Base-by-base conservation (phyloP, 2,888 invertebrate species). In the Phorcus lineatus region DNA sequence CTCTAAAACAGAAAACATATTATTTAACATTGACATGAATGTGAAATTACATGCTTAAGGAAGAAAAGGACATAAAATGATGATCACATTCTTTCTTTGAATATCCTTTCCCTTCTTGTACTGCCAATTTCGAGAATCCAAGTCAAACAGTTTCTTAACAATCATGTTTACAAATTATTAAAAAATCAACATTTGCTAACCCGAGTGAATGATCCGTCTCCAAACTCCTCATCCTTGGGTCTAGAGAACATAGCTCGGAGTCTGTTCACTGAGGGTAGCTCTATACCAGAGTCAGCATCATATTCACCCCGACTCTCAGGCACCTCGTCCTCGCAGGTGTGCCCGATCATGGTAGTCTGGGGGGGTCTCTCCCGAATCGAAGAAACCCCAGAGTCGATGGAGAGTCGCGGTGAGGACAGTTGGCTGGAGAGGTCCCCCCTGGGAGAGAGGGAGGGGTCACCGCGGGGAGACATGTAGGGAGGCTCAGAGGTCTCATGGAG, bases 241-340 rank as follows among this genome's bases (percentile, higher is more conserved):
- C 84, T 81, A 4, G 79, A 79, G 83, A 91, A 91, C 88, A 90
- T 87, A 9, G 90, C 89, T 55, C 87, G 86, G 19, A 91, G 84
- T 40, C 89, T 82, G 80, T 89, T 89, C 66, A 91, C 91, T n/a
- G 91, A 91, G 2, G 91, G 91, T 53, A 91, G 83, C 70, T 90
- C 89, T 17, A 87, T 67, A 0, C 86, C 86, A 0, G 84, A 85
- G 7, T 89, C 89, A 2, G 87, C 87, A 54, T 90, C 89, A 75
- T 86, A 87, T 77, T 91, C 90, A 24, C 87, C 87, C 17, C 89
- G 79, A 80, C 88, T 89, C 70, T 89, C 90, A 11, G 90, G 91
- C 9, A 90, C 80, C n/a, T 91, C 91, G 0, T 86, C 85, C 74
- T 90, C 91, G 16, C 70, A 80, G 1, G 88, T 88, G 47, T 84